These are phyloP conservation scores for Bombus waltoni DNA, from an alignment of 1,140 invertebrate genomes.

Conservation along the genomic window DNA sequence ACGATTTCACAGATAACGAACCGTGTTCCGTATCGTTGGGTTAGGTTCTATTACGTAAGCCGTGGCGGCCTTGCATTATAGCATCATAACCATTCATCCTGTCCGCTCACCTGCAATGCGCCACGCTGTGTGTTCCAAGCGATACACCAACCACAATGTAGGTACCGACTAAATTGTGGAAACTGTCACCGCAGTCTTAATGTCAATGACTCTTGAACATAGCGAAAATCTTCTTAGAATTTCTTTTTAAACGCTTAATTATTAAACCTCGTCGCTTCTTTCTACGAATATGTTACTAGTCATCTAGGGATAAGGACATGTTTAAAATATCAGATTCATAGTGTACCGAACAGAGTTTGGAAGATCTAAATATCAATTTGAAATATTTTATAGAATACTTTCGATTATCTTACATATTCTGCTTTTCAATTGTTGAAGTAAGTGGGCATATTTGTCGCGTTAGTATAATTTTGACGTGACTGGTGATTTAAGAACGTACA, in stretches of 20 bases:
- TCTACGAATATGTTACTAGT: no score
- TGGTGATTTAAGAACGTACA: neutral
- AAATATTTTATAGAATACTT: no score
- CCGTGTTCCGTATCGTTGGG: conserved; percentile 74
- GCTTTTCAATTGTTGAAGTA: neutral
- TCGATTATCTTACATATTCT: neutral
- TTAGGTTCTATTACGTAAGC: conserved; percentile 74
- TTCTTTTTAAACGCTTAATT: neutral
- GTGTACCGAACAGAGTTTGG: neutral
- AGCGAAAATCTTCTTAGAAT: no score
- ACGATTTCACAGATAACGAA: conserved; percentile 73
- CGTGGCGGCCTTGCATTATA: conserved; percentile 78
- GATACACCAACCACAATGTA: conserved; percentile 23
- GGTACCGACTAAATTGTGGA: conserved; percentile 3
- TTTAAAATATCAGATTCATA: neutral
- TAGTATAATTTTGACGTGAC: neutral
- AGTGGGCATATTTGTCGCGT: neutral
- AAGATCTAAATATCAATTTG: neutral
- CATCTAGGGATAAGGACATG: neutral
- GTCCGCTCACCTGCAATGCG: conserved; percentile 80
- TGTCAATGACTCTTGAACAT: neutral
- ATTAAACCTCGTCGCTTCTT: neutral
- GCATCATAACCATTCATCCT: conserved; percentile 80
- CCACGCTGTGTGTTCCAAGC: conserved; percentile 71
- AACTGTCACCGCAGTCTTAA: neutral